Percentiles rank a stretch among this genome's conserved stretches.
phyloP scores from a whole-genome alignment of 2,797 vertebrate species.

The Morelia viridis region DNA sequence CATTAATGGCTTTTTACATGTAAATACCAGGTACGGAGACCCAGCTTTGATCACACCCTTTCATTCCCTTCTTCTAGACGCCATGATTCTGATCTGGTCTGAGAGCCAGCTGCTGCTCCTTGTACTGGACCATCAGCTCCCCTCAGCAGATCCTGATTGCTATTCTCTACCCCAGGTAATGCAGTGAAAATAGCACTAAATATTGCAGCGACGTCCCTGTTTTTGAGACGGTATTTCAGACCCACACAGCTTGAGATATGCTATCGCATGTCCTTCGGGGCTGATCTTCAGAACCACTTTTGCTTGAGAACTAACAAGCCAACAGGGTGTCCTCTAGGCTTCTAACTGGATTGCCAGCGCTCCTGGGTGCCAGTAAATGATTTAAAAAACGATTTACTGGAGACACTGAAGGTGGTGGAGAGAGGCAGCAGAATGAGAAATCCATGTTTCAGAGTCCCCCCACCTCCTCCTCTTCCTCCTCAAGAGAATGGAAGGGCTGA shows the following conservation, averaged over 20 bases:
- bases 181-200: slow-evolving; percentile 3
- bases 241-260: slow-evolving; percentile 54
- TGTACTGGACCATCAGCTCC: background rate
- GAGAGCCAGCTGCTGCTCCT: background rate
- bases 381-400: background rate
- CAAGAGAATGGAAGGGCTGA: background rate
- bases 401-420: background rate
- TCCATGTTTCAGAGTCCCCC: background rate
- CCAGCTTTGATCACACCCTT: background rate
- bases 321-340: background rate
- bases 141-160: background rate
- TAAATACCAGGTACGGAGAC: background rate
- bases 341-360: slow-evolving; percentile 31
- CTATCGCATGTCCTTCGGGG: slow-evolving; percentile 44
- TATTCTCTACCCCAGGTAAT: background rate
- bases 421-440: background rate
- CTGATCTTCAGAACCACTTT: slow-evolving; percentile 56
- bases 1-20: background rate
- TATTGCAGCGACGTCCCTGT: slow-evolving; percentile 41
- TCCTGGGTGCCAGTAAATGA: background rate
- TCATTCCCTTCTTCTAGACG: background rate
- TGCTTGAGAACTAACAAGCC: slow-evolving; percentile 20
- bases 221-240: slow-evolving; percentile 38
- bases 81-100: background rate
- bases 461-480: background rate